Percentiles rank a stretch among this genome's conserved stretches.
phyloP scores from a whole-genome alignment of 2,888 invertebrate species.

The Panzeria rudis region DNA sequence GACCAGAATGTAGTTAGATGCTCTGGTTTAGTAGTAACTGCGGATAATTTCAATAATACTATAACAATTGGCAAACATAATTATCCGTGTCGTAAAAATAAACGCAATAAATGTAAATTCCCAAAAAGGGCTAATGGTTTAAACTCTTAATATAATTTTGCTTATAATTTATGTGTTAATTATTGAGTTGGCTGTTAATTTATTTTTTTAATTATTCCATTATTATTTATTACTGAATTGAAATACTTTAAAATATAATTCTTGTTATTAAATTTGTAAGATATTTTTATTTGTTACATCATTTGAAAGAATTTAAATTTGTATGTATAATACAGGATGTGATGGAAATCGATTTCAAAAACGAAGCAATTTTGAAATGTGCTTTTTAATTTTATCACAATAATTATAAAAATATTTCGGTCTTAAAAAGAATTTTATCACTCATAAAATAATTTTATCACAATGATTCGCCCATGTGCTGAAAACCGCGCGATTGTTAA shows the following conservation, averaged over 20 bases:
- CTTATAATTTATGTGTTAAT: background rate
- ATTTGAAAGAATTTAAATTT: too few species aligned
- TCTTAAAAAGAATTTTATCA: too few species aligned
- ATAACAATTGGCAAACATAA: slow-evolving; percentile 54
- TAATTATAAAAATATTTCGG: too few species aligned
- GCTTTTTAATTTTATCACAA: too few species aligned
- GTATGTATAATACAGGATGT: too few species aligned
- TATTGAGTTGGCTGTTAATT: background rate
- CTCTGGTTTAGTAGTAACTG: slow-evolving; percentile 13
- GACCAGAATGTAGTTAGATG: background rate
- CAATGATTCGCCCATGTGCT: too few species aligned
- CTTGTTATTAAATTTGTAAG: slow-evolving; percentile 3
- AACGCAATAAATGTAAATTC: slow-evolving; percentile 50
- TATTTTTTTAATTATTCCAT: background rate
- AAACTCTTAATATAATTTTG: background rate
- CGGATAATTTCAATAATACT: slow-evolving; percentile 21
- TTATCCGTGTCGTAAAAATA: slow-evolving; percentile 50
- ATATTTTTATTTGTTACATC: too few species aligned
- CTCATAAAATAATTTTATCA: too few species aligned
- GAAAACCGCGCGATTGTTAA: too few species aligned
- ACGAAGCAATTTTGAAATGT: too few species aligned
- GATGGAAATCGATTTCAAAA: too few species aligned
- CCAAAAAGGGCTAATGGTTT: slow-evolving; percentile 47
- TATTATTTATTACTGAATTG: background rate
- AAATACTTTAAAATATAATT: background rate